Percentiles rank a stretch among this genome's conserved stretches.
These are phyloP conservation scores for Brachyptera risi DNA, from an alignment of 2,888 invertebrate species.

Conservation along the genomic window DNA sequence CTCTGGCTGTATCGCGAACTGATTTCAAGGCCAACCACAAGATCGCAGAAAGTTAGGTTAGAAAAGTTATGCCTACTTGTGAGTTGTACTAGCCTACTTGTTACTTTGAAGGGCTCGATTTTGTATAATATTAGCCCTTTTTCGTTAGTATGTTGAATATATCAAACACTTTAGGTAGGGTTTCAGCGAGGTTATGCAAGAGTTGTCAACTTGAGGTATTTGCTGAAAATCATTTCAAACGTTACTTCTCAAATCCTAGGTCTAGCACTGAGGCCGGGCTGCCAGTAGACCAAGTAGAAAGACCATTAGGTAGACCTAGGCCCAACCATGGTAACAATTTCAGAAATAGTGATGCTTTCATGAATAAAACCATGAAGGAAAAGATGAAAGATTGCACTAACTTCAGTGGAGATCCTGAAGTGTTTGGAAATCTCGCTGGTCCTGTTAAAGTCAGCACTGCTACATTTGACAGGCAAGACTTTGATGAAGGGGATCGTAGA, in stretches of 20 bases:
- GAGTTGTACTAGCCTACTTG: no score
- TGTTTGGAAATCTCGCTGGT: constrained; percentile 42
- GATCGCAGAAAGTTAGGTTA: no score
- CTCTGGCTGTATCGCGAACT: no score
- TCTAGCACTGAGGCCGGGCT: no score
- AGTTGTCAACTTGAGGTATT: background rate
- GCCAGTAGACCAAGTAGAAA: background rate
- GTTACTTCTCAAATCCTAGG: background rate
- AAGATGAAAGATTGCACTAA: background rate
- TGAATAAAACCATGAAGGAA: background rate
- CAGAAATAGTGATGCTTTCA: background rate
- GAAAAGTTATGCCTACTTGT: no score
- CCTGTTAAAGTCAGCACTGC: background rate
- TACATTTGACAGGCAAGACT: constrained; percentile 16
- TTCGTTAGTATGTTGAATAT: no score
- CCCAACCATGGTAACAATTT: no score
- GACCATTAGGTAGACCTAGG: no score
- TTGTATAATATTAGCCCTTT: no score
- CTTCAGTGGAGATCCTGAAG: constrained; percentile 50
- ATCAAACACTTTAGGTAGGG: no score
- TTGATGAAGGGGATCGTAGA: constrained; percentile 50
- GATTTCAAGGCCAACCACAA: no score
- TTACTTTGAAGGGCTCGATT: no score
- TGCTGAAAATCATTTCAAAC: background rate
- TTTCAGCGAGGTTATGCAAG: background rate